Evolutionary conservation across 2,113 vertebrate genomes (phyloP), one percentile per base, ranked within the genome.

Genomic region (Hemiprocne comata): DNA sequence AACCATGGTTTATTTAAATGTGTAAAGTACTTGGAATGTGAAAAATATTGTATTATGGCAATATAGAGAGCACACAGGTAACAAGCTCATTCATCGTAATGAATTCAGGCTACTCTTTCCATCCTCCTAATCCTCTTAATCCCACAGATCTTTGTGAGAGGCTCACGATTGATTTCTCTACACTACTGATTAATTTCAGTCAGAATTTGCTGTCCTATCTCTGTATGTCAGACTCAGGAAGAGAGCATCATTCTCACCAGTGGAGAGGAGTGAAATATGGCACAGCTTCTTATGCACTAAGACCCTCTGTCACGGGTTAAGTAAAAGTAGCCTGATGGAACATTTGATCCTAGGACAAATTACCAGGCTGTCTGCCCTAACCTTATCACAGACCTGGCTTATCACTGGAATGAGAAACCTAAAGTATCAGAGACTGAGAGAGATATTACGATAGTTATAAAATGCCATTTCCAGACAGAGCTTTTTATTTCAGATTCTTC

Each of bases 401-500:
- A 36, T 74, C 85, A 69, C 69, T 96, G 86, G 94, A 96, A 93
- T 94, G 79, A 94, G 74, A 97, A 97, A 42, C 87, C 81, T 90
- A 82, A 93, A 88, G 66, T 55, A 92, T 76, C 61, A 84, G 24
- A 75, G 94, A 73, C 50, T 75, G 91, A 91, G 73, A 94, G 64
- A 93, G 46, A 90, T 80, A 94, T 36, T 76, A 55, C 42, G 42
- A 40, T 57, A 84, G n/a, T 61, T 17, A 38, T 19, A 48, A 24
- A 92, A 71, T n/a, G 19, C 31, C 26, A n/a, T 93, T 92, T 94
- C 23, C 33, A 14, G 38, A 70, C 42, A 77, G 36, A 24, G 23
- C 28, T 21, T 76, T 93, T 98, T 98, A 99, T 96, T 99, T 99
- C 98, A 99, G 98, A 87, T 99, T 98, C 82, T 96, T 98, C 92